These are phyloP conservation scores for Elanus axillaris DNA, from an alignment of 2,113 vertebrate genomes.

Conservation along the genomic window DNA sequence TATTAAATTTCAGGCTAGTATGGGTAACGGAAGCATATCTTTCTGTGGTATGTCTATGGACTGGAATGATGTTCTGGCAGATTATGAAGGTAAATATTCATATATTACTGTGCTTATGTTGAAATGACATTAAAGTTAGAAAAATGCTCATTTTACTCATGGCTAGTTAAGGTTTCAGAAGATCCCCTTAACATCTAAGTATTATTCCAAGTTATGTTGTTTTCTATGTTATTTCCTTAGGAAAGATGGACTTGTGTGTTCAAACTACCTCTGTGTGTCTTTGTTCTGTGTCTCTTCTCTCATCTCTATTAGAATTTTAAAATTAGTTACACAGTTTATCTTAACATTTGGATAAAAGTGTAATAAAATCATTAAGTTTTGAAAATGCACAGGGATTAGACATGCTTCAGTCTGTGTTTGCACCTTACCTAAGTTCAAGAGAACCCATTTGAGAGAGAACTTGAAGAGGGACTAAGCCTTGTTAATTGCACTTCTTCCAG, in stretches of 20 bases:
- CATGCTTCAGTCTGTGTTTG: not conserved
- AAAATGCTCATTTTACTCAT: not conserved
- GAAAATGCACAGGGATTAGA: not conserved
- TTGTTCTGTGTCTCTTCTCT: not conserved
- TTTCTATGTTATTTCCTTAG: not conserved
- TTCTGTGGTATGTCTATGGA: conserved; percentile 87
- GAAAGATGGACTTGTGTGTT: not conserved
- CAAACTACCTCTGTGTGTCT: not conserved
- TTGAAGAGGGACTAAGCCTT: not conserved
- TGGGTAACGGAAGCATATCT: conserved; percentile 80
- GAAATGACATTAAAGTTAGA: not conserved
- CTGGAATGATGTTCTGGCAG: conserved; percentile 95
- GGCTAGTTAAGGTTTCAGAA: not conserved
- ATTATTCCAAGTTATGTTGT: not conserved
- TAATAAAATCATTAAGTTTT: not conserved
- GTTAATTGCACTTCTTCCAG: not conserved
- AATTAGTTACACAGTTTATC: not conserved
- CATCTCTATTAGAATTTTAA: not conserved
- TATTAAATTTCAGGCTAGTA: conserved; percentile 74
- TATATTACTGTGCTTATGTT: not conserved
- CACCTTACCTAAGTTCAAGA: not conserved
- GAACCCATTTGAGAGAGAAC: not conserved
- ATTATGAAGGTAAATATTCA: conserved; percentile 87
- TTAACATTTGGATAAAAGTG: not conserved
- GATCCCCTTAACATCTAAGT: not conserved